phyloP scores from a whole-genome alignment of 2,113 vertebrate species.

The Atherinomorus stipes region DNA sequence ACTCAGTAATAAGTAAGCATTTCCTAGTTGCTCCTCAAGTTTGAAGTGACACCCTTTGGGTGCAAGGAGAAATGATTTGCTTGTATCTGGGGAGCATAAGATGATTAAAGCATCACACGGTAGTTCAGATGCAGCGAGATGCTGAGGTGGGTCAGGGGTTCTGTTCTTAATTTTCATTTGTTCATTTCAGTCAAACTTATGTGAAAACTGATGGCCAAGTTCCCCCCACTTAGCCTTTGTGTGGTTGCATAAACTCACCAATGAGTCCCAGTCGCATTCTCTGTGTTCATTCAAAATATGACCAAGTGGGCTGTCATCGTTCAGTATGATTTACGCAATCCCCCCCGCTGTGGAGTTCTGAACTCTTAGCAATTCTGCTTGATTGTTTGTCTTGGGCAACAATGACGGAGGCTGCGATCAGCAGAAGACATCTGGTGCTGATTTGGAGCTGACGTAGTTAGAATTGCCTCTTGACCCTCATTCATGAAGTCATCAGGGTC shows the following conservation, averaged over 20 bases:
- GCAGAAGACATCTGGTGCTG: conserved; percentile 74
- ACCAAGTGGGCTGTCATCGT: conserved; percentile 27
- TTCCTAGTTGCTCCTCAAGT: background rate
- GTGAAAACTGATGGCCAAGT: background rate
- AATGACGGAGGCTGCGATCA: conserved; percentile 11
- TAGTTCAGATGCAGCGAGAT: background rate
- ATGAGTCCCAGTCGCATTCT: background rate
- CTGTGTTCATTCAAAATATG: conserved; percentile 4
- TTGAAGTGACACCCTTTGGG: background rate
- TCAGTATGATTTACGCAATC: conserved; percentile 50
- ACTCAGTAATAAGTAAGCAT: background rate
- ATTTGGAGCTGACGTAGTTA: conserved; percentile 68
- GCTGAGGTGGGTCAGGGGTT: background rate
- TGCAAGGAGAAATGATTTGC: conserved; percentile 11
- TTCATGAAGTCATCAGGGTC: conserved; percentile 65
- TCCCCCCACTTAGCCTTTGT: background rate
- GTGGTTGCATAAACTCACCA: conserved; percentile 17
- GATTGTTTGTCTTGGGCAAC: conserved; percentile 11
- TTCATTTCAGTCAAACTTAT: background rate
- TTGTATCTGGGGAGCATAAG: conserved; percentile 19
- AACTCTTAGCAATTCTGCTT: conserved; percentile 12
- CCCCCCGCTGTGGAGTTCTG: conserved; percentile 15
- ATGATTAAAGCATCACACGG: conserved; percentile 45
- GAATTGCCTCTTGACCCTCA: conserved; percentile 42
- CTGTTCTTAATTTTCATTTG: background rate